Conservation (phyloP, 2,113 vertebrate genomes). For the Zingel zingel region DNA sequence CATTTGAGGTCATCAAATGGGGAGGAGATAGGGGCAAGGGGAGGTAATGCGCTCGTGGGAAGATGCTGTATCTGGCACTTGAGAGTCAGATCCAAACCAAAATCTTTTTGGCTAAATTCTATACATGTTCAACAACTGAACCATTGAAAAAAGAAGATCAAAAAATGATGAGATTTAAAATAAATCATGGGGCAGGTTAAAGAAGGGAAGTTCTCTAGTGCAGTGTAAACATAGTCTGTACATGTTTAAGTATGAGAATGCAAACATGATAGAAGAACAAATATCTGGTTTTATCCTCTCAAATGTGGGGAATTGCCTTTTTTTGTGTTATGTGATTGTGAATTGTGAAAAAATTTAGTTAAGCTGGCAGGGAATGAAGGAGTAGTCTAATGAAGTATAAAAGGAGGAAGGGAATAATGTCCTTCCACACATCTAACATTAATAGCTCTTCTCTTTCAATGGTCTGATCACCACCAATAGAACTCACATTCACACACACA, state of each 20-base stretch:
- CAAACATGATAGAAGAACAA: too few relatives aligned
- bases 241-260: too few relatives aligned
- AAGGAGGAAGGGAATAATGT: neutral
- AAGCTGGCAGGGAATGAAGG: neutral
- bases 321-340: too few relatives aligned
- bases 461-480: conserved; percentile 1
- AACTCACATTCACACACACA: conserved; percentile 17
- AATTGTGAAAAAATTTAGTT: too few relatives aligned
- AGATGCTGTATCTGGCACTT: neutral
- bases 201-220: too few relatives aligned
- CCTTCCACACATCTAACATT: neutral
- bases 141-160: too few relatives aligned
- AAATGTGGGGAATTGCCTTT: too few relatives aligned
- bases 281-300: too few relatives aligned
- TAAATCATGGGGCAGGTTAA: too few relatives aligned
- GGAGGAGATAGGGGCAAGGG: neutral
- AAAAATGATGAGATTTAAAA: too few relatives aligned
- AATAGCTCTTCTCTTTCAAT: conserved; percentile 22
- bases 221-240: too few relatives aligned
- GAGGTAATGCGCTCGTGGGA: neutral
- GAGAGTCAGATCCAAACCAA: neutral
- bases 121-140: neutral
- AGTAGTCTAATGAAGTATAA: neutral
- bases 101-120: neutral
- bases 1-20: neutral